Evolutionary conservation across 2,797 vertebrate species (phyloP), one percentile per base, ranked within the genome.

Genomic region (Phoxinus dragarum): DNA sequence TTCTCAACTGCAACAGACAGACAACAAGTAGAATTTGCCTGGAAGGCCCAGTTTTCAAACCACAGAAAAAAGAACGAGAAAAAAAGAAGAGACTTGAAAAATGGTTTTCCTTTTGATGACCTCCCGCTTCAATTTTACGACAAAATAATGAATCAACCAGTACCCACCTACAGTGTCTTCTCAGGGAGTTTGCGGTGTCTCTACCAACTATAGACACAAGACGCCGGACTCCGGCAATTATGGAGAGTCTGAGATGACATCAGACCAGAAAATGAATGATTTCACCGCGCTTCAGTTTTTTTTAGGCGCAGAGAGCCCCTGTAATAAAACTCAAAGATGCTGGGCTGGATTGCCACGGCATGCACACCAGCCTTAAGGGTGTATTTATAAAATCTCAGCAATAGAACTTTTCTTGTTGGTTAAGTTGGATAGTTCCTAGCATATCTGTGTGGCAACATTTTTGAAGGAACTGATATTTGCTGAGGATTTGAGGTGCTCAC

Each of bases 231-330:
- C 52, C 68, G 66, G 92, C 93, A 95, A 94, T 95, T 94, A 93
- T 92, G 92, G 92, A 91, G 92, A 91, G 93, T 94, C 93, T 90
- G 93, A 91, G 91, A 94, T 94, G 92, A 94, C 92, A 94, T 95
- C 94, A 95, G 92, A 94, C 90, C 89, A 93, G 93, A 94, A 95
- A 96, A 95, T 95, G 93, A 95, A 95, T 94, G 92, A 95, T 94
- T 94, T 94, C 91, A 93, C 93, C 91, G 90, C 86, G 85, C 76
- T 81, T 78, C 16, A 86, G 90, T 89, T 93, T 89, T 91, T 92
- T 92, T 93, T 84, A 89, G 88, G 89, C 61, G 59, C 72, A 92
- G 78, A 76, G 89, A 89, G 66, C 92, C 90, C 91, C 92, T 93
- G 91, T 93, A 94, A 94, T 94, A 92, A 92, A 94, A 88, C 88